Base-by-base conservation (phyloP, 30 jellyfish, hydroid and myxozoan species). In the Cassiopea andromeda region DNA sequence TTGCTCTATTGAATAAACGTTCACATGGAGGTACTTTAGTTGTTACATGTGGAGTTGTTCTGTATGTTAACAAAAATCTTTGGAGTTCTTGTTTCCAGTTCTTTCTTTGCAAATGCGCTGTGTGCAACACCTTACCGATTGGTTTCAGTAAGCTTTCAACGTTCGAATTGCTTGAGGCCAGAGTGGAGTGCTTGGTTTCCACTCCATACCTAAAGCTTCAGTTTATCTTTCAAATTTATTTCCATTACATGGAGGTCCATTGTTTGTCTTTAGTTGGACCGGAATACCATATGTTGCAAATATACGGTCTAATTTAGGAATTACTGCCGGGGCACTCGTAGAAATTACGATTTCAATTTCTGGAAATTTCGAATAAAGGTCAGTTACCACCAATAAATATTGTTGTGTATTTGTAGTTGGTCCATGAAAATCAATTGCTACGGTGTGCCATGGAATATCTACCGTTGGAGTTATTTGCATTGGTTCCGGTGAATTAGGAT, bases 211-310 rank as follows among this genome's bases (percentile, higher is more conserved):
- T 58, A 77, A 46, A 38, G 73, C 82, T 57, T 74, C 60, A 10
- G 85, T 78, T 58, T 71, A 87, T 2, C 78, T 44, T 58, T 76
- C 59, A 82, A 87, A 77, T 14, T 79, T 89, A 46, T 67, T 48
- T 73, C 93, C 93, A 46, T 82, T 69, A 75, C 45, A 81, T 58
- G 97, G 94, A 48, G 97, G 97, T 75, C 97, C 91, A 71, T 85
- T 91, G 64, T 83, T 94, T 47, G 87, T 50, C 44, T 12, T 79
- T 38, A 91, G 47, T n/a, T 72, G 48, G 43, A 19, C 76, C 16
- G 90, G 93, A 58, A 74, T 90, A 19, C 97, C 84, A 44, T 73
- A 78, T 74, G 27, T 74, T 38, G 90, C 83, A 48, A 89, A 57
- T 13, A 77, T 77, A 1, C 48, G 45, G 87, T 77, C 93, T 6